Percentiles rank a stretch among this genome's conserved stretches.
These are phyloP conservation scores for Sinosuthora webbiana DNA, from an alignment of 2,113 vertebrate species.

Conservation along the genomic window DNA sequence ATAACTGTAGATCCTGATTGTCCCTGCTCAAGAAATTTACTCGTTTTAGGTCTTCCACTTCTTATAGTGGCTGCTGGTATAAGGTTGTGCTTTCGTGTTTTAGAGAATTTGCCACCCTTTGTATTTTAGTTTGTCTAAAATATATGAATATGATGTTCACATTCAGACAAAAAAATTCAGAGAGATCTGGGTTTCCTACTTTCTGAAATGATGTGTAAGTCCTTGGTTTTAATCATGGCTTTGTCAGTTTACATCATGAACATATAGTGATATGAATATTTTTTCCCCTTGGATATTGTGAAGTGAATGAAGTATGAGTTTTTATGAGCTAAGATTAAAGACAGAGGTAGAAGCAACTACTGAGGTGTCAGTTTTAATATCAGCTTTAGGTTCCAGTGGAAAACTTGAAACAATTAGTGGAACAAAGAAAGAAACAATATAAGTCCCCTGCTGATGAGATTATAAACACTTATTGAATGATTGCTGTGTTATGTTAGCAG, in stretches of 20 bases:
- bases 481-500: neutral
- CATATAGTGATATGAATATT: neutral
- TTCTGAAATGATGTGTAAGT: neutral
- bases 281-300: neutral
- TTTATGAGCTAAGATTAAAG: conserved; percentile 5
- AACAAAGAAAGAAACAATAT: neutral
- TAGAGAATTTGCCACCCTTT: neutral
- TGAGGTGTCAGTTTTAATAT: neutral
- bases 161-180: neutral
- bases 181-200: neutral
- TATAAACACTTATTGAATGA: neutral
- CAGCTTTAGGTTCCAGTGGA: neutral
- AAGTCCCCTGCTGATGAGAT: neutral
- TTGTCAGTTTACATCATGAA: neutral
- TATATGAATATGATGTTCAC: neutral
- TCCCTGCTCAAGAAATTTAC: neutral
- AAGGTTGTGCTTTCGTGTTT: neutral
- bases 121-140: neutral
- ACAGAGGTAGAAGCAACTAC: neutral
- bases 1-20: neutral
- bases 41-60: neutral
- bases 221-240: neutral
- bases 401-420: neutral
- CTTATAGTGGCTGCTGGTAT: neutral
- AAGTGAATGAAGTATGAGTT: neutral